Evolutionary conservation across 2,888 invertebrate species (phyloP).

Genomic region (Imbricaverruca yamaguchii): DNA sequence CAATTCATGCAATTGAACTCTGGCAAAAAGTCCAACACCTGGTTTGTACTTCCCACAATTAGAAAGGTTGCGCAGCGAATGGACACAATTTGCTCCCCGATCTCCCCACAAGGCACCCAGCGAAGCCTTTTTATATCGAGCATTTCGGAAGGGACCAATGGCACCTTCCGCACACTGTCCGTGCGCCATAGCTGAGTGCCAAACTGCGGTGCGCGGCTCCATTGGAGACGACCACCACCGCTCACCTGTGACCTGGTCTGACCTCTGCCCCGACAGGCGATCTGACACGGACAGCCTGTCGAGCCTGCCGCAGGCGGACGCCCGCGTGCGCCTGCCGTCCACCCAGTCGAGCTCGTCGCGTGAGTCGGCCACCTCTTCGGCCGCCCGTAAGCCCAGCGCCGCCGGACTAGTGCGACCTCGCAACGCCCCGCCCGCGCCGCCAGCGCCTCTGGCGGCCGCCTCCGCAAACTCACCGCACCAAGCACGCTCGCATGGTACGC

Average conservation of each 20-base stretch:
- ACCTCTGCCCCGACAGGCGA: background rate
- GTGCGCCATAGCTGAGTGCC: background rate
- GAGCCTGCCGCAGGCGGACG: conserved; percentile 11
- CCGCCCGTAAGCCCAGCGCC: background rate
- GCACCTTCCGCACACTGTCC: background rate
- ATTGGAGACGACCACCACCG: no score
- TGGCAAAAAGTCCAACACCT: no score
- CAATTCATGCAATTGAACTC: no score
- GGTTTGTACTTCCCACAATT: no score
- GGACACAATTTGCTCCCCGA: no score
- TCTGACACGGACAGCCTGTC: conserved; percentile 20
- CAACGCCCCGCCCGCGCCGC: conserved; percentile 1
- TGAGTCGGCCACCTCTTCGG: background rate
- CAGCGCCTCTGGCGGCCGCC: conserved; percentile 6
- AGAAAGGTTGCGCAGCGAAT: no score
- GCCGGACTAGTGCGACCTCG: background rate
- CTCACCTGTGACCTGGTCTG: no score
- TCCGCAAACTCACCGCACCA: conserved; percentile 8
- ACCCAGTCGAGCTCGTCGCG: conserved; percentile 6
- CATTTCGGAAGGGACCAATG: background rate
- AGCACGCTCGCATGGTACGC: background rate
- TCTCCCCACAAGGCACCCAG: no score
- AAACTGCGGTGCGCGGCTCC: background rate
- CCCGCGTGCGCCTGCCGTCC: background rate
- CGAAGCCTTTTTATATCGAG: no score